These are phyloP conservation scores for Onychomys arenicola DNA, from an alignment of 2,797 vertebrate species.

Conservation along the genomic window DNA sequence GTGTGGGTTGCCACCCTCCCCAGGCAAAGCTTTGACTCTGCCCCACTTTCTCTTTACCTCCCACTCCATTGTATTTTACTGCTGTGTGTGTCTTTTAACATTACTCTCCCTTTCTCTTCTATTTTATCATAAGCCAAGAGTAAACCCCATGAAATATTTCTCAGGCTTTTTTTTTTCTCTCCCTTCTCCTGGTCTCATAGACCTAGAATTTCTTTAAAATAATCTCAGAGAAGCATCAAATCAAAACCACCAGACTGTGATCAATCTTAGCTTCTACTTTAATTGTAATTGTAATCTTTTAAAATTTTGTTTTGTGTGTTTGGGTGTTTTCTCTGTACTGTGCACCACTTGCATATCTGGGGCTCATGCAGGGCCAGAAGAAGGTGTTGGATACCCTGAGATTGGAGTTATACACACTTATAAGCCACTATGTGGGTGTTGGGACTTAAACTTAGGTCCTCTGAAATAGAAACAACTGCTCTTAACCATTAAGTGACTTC, in stretches of 20 bases:
- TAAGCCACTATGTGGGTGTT: neutral
- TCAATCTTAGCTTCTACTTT: slow-evolving; percentile 19
- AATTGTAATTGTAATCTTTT: neutral
- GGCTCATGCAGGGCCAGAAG: neutral
- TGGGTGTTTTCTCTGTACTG: neutral
- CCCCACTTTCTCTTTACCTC: neutral
- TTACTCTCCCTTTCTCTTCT: neutral
- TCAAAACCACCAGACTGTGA: neutral
- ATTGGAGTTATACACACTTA: neutral
- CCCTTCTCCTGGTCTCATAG: neutral
- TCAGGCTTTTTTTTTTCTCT: neutral
- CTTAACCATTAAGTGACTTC: neutral
- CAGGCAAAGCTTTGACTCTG: neutral
- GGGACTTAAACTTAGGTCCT: neutral
- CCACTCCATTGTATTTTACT: neutral
- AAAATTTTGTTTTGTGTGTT: neutral
- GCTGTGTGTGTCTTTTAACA: neutral
- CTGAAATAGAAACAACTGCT: neutral
- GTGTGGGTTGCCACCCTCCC: neutral
- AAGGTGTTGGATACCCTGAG: neutral
- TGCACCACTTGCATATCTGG: no score
- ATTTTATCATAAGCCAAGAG: neutral
- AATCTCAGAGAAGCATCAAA: neutral
- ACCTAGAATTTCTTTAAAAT: slow-evolving; percentile 40
- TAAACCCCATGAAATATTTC: neutral